Percentiles rank a stretch among this genome's conserved stretches.
Conservation (phyloP, 2,888 invertebrate genomes). For the Meta bourneti region DNA sequence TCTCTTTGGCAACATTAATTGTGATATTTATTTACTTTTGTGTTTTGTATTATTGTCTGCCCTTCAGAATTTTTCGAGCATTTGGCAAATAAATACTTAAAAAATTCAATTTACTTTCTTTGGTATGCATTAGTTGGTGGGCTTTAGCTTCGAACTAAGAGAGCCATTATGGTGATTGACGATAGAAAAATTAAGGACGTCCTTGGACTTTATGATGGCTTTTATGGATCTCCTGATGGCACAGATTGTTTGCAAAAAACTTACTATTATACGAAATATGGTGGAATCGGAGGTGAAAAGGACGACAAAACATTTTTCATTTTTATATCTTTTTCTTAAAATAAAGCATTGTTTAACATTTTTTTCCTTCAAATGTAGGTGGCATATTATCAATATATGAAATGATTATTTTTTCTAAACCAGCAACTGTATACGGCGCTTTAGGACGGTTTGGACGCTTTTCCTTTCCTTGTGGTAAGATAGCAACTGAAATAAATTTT, state of each 20-base stretch:
- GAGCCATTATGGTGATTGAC: background rate
- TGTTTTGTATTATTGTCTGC: background rate
- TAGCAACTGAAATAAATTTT: background rate
- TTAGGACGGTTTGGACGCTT: slow-evolving; percentile 59
- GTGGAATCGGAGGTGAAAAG: slow-evolving; percentile 29
- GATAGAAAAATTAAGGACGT: slow-evolving; percentile 1
- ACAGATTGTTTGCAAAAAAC: slow-evolving; percentile 59
- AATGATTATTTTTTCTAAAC: slow-evolving; percentile 37
- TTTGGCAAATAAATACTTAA: background rate
- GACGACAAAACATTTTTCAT: background rate
- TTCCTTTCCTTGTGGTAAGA: slow-evolving; percentile 54
- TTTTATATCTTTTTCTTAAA: background rate
- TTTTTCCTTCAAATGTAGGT: slow-evolving; percentile 31
- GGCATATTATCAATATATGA: slow-evolving; percentile 53
- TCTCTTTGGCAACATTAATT: slow-evolving; percentile 5
- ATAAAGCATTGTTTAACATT: background rate
- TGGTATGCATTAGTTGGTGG: background rate
- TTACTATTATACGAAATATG: slow-evolving; percentile 68
- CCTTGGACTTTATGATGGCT: slow-evolving; percentile 14
- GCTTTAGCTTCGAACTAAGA: background rate
- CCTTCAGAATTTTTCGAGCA: background rate
- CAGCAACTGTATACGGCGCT: slow-evolving; percentile 9
- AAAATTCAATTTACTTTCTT: background rate
- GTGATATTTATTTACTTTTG: background rate
- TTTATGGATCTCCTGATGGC: slow-evolving; percentile 53